phyloP scores from a whole-genome alignment of 1,140 invertebrate genomes.

The Heliconius nattereri region DNA sequence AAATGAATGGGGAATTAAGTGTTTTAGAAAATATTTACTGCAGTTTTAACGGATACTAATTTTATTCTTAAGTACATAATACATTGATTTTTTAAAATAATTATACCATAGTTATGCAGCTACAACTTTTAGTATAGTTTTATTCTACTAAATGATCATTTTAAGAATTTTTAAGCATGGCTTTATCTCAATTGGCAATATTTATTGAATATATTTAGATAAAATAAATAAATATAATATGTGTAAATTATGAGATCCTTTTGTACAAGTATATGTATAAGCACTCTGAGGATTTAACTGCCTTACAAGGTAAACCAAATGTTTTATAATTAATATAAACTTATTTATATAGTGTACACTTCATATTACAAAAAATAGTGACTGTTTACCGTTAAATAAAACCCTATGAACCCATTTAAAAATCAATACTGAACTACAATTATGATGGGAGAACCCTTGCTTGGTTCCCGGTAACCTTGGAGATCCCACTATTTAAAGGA shows the following conservation, averaged over 20 bases:
- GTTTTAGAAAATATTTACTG: neutral
- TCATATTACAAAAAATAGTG: neutral
- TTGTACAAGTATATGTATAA: too few relatives aligned
- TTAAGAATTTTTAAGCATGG: neutral
- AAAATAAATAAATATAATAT: too few relatives aligned
- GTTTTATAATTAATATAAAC: too few relatives aligned
- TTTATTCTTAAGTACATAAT: too few relatives aligned
- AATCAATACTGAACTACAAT: neutral
- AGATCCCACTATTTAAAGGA: conserved; percentile 48
- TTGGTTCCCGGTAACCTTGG: conserved; percentile 63
- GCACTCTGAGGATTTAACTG: too few relatives aligned
- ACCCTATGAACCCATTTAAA: neutral
- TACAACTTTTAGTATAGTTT: neutral
- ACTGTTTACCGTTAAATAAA: neutral
- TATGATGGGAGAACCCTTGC: conserved; percentile 13
- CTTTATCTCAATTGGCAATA: too few relatives aligned
- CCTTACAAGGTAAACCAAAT: too few relatives aligned
- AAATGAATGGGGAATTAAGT: neutral
- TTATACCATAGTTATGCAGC: neutral
- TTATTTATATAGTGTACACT: too few relatives aligned
- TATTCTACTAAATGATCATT: neutral
- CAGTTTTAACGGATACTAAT: too few relatives aligned
- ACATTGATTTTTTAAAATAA: neutral
- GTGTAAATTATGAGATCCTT: too few relatives aligned
- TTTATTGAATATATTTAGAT: too few relatives aligned